A percentile compares a stretch with the other conserved stretches of the same genome.
Evolutionary conservation across 2,113 vertebrate species (phyloP).

Genomic region (Nothoprocta pentlandii): DNA sequence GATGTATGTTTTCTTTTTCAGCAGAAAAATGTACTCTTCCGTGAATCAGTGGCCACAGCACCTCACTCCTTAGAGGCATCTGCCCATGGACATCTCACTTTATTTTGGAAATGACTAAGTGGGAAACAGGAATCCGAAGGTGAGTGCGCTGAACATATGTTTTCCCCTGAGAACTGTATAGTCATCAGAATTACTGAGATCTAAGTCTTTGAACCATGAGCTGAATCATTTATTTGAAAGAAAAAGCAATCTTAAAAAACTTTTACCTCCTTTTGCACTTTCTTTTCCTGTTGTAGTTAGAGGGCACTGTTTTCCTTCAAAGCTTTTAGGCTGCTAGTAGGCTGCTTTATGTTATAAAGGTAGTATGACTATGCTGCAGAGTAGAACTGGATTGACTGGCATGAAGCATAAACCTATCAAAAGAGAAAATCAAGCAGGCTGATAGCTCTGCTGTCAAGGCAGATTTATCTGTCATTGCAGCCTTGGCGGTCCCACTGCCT

Average conservation of each 20-base stretch:
- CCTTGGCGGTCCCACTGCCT: background rate
- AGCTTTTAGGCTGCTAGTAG: background rate
- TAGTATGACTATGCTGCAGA: background rate
- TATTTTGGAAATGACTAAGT: slow-evolving; percentile 19
- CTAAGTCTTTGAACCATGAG: background rate
- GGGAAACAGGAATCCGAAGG: slow-evolving; percentile 27
- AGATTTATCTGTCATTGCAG: slow-evolving; percentile 53
- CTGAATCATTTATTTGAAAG: background rate
- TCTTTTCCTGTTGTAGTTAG: slow-evolving; percentile 1
- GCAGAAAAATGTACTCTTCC: background rate
- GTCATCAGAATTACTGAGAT: background rate
- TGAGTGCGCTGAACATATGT: slow-evolving; percentile 17
- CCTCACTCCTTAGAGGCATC: slow-evolving; percentile 13
- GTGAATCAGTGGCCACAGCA: background rate
- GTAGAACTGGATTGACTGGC: slow-evolving; percentile 32
- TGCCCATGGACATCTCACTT: slow-evolving; percentile 14
- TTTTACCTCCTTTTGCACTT: background rate
- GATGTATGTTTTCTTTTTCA: background rate
- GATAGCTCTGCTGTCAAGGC: slow-evolving; percentile 51
- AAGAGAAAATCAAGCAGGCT: slow-evolving; percentile 50
- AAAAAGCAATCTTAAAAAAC: background rate
- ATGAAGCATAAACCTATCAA: slow-evolving; percentile 56
- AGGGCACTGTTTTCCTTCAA: slow-evolving; percentile 42
- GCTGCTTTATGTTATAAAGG: background rate
- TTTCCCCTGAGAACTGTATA: background rate